Evolutionary conservation across 2,797 vertebrate genomes (phyloP).

Genomic region (Pterois miles): DNA sequence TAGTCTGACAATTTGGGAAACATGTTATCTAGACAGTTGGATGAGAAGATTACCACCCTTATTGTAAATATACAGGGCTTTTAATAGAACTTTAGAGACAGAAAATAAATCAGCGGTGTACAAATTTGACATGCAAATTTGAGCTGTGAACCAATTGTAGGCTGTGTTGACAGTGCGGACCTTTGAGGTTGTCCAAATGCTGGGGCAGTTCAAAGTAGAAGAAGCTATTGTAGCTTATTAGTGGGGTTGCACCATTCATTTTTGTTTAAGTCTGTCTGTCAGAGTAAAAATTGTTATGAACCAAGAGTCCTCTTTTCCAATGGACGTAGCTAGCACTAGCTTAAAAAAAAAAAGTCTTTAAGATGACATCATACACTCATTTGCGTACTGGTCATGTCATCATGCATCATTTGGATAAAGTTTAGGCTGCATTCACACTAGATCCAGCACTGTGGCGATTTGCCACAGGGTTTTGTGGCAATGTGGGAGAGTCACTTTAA

Average conservation of each 20-base stretch:
- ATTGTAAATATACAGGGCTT: background rate
- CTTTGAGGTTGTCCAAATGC: background rate
- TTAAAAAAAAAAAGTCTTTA: too few relatives aligned
- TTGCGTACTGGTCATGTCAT: too few relatives aligned
- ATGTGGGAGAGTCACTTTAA: too few relatives aligned
- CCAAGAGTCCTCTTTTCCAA: background rate
- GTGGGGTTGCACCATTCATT: background rate
- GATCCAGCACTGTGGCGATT: too few relatives aligned
- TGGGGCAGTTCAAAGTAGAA: background rate
- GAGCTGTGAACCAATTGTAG: background rate
- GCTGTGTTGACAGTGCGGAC: background rate
- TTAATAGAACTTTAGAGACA: background rate
- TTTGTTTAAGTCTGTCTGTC: background rate
- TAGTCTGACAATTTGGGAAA: background rate
- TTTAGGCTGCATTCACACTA: too few relatives aligned
- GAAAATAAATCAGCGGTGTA: background rate
- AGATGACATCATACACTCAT: too few relatives aligned
- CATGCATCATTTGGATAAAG: too few relatives aligned
- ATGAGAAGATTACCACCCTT: background rate
- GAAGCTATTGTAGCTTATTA: background rate
- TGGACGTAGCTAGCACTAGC: too few relatives aligned
- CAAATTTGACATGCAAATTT: background rate
- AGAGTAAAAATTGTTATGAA: background rate
- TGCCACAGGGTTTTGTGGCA: too few relatives aligned
- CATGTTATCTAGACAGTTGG: background rate